Evolutionary conservation across 2,113 vertebrate genomes (phyloP).

Genomic region (Myxocyprinus asiaticus): DNA sequence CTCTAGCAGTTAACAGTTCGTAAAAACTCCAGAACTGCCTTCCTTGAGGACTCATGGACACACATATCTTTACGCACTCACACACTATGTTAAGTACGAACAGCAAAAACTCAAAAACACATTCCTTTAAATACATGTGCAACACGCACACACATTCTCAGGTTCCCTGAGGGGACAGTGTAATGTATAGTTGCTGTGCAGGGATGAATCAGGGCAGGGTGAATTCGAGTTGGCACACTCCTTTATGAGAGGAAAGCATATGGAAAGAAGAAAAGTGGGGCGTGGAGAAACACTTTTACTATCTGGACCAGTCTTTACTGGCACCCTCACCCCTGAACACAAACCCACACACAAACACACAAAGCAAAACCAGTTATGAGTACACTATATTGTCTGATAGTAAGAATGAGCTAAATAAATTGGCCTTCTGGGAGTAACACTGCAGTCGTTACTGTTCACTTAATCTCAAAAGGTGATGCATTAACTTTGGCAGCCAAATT

Average conservation of each 20-base stretch:
- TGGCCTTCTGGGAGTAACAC: no score
- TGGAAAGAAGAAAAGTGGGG: conserved; percentile 25
- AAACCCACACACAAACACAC: not conserved
- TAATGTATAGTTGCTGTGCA: conserved; percentile 23
- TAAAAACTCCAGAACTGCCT: conserved; percentile 59
- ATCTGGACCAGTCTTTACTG: conserved; percentile 19
- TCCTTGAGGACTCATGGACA: conserved; percentile 34
- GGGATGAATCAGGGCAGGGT: conserved; percentile 7
- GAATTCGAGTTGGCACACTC: conserved; percentile 34
- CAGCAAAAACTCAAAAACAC: not conserved
- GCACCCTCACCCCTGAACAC: not conserved
- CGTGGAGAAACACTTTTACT: conserved; percentile 28
- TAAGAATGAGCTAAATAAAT: no score
- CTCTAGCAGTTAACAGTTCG: conserved; percentile 67
- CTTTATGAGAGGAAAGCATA: conserved; percentile 44
- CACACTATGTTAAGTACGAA: not conserved
- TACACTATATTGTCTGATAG: no score
- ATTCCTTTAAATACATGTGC: conserved; percentile 3
- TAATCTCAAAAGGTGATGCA: no score
- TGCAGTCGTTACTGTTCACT: no score
- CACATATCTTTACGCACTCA: conserved; percentile 25
- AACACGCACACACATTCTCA: not conserved
- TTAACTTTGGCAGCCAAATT: no score
- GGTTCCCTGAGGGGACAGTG: not conserved
- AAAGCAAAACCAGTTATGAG: no score